Conservation (phyloP, 2,797 vertebrate genomes). For the Ptychadena robeensis region DNA sequence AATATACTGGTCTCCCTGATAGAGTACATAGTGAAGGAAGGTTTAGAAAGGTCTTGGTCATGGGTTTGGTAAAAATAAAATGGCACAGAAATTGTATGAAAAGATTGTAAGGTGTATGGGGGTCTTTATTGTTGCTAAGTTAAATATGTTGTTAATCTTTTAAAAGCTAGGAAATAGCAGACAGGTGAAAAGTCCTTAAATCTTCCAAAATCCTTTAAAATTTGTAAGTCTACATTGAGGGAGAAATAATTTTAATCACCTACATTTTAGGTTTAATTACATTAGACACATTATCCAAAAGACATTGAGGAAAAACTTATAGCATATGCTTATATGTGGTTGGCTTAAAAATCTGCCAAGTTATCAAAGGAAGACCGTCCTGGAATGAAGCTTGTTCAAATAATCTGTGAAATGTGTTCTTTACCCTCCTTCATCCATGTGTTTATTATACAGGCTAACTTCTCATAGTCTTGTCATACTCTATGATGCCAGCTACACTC, state of each 20-base stretch:
- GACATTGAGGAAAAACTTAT: background rate
- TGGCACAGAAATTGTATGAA: too few species aligned
- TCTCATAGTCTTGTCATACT: slow-evolving; percentile 70
- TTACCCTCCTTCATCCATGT: slow-evolving; percentile 65
- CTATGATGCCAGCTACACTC: slow-evolving; percentile 73
- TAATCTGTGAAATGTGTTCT: slow-evolving; percentile 66
- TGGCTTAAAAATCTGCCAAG: background rate
- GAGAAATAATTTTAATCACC: background rate
- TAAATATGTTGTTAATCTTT: too few species aligned
- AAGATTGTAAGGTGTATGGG: too few species aligned
- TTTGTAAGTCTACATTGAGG: background rate
- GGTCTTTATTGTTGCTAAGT: too few species aligned
- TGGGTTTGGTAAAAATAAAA: too few species aligned
- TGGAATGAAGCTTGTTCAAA: slow-evolving; percentile 72
- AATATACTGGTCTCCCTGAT: too few species aligned
- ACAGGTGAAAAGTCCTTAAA: background rate
- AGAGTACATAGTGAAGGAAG: too few species aligned
- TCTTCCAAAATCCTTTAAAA: background rate
- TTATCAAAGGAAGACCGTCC: slow-evolving; percentile 64
- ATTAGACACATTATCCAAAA: background rate
- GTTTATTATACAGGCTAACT: slow-evolving; percentile 73
- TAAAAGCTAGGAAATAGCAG: background rate
- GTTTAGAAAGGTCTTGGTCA: too few species aligned
- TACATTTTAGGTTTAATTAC: background rate
- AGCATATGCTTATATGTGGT: slow-evolving; percentile 1